These are phyloP conservation scores for Adelges cooleyi DNA, from an alignment of 1,140 invertebrate genomes.

Conservation along the genomic window DNA sequence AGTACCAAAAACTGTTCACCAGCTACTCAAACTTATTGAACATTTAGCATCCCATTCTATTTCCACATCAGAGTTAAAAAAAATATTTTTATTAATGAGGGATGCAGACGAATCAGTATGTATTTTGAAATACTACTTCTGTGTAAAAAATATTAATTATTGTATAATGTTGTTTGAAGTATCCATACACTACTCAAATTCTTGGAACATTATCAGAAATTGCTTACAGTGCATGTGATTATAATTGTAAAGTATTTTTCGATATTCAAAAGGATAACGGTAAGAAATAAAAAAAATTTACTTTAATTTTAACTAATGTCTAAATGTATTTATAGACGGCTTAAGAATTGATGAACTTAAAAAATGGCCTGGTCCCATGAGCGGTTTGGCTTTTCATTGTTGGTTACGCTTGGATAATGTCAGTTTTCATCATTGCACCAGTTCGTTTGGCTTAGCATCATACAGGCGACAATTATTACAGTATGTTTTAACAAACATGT, in stretches of 20 bases:
- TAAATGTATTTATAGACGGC: conserved; percentile 38
- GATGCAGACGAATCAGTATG: conserved; percentile 34
- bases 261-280: conserved; percentile 42
- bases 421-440: conserved; percentile 31
- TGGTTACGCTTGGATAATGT: conserved; percentile 45
- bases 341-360: conserved; percentile 43
- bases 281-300: background rate
- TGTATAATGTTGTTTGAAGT: conserved; percentile 36
- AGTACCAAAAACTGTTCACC: conserved; percentile 38
- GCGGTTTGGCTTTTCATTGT: conserved; percentile 49
- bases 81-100: conserved; percentile 41
- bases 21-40: conserved; percentile 47
- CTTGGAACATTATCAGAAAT: conserved; percentile 41
- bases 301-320: too few relatives aligned
- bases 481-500: conserved; percentile 35
- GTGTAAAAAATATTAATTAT: conserved; percentile 6
- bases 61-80: conserved; percentile 46
- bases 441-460: conserved; percentile 10
- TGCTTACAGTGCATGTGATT: conserved; percentile 39
- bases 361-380: conserved; percentile 46
- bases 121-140: conserved; percentile 16
- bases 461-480: conserved; percentile 42
- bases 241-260: conserved; percentile 42
- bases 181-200: conserved; percentile 39
- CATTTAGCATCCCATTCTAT: conserved; percentile 47